Conservation (phyloP, 53 echinoderm and acorn worm genomes). For the Paracentrotus lividus region DNA sequence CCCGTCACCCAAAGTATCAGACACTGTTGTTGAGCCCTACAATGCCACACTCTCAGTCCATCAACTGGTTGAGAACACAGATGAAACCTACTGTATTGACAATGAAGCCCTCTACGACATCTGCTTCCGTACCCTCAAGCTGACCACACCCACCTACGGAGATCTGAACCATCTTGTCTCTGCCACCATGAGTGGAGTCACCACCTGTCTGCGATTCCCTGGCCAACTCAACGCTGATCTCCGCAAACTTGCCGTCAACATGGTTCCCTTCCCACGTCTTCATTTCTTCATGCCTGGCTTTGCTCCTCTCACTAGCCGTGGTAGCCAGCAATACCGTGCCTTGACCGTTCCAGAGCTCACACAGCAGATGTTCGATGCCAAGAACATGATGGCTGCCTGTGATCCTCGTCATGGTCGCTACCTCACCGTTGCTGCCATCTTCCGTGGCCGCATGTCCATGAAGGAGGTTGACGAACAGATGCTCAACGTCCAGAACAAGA, state of each 20-base stretch:
- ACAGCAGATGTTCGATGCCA: conserved; percentile 88
- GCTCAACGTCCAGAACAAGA: conserved; percentile 88
- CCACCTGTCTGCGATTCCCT: conserved; percentile 90
- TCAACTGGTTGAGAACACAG: conserved; percentile 93
- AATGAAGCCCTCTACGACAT: conserved; percentile 98
- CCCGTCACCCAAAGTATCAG: conserved; percentile 96
- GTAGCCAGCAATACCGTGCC: conserved; percentile 87
- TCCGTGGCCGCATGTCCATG: conserved; percentile 99
- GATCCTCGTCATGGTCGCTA: conserved; percentile 88
- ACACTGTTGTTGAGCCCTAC: conserved; percentile 97
- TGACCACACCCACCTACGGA: conserved; percentile 93
- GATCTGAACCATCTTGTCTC: conserved; percentile 94
- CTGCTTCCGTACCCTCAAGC: conserved; percentile 98
- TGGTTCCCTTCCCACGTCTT: conserved; percentile 90
- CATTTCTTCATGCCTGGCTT: conserved; percentile 91
- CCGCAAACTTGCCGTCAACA: conserved; percentile 85
- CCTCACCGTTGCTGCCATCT: conserved; percentile 90
- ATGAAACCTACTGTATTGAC: conserved; percentile 93
- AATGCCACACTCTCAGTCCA: conserved; percentile 96
- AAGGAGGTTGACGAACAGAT: conserved; percentile 97
- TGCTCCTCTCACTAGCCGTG: conserved; percentile 84
- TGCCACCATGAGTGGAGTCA: conserved; percentile 94
- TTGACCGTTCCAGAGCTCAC: conserved; percentile 85
- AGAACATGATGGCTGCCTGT: conserved; percentile 93
- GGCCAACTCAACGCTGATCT: conserved; percentile 88